Conservation (phyloP, 1,140 invertebrate genomes). For the Microplitis mediator region DNA sequence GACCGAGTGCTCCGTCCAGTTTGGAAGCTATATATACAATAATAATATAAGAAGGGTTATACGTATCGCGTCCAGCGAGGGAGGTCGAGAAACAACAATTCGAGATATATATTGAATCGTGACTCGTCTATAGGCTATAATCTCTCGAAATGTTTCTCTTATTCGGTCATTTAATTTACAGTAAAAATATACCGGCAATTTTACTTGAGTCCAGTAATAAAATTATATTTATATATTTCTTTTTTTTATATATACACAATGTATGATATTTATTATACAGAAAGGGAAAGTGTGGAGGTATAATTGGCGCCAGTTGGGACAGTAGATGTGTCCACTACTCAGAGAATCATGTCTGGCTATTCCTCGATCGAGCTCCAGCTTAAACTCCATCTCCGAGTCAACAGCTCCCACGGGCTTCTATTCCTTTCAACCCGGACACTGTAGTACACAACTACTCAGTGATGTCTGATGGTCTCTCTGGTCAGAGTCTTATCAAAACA, state of each 20-base stretch:
- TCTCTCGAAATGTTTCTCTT: not conserved
- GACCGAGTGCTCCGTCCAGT: not conserved
- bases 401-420: constrained; percentile 8
- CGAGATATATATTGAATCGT: constrained; percentile 12
- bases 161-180: no score
- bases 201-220: no score
- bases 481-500: constrained; percentile 59
- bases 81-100: not conserved
- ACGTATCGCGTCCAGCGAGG: not conserved
- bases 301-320: constrained; percentile 11
- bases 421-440: not conserved
- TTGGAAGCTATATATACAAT: not conserved
- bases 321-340: not conserved
- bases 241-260: no score
- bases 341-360: not conserved
- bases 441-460: constrained; percentile 33
- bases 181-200: no score
- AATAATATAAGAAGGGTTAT: not conserved
- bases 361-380: not conserved
- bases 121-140: not conserved
- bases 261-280: no score
- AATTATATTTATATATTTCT: no score
- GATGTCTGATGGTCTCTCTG: constrained; percentile 24
- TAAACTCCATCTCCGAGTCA: no score
- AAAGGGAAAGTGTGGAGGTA: not conserved